Percentiles rank a stretch among this genome's conserved stretches.
Conservation (phyloP, 2,113 vertebrate genomes). For the Oryzias melastigma region DNA sequence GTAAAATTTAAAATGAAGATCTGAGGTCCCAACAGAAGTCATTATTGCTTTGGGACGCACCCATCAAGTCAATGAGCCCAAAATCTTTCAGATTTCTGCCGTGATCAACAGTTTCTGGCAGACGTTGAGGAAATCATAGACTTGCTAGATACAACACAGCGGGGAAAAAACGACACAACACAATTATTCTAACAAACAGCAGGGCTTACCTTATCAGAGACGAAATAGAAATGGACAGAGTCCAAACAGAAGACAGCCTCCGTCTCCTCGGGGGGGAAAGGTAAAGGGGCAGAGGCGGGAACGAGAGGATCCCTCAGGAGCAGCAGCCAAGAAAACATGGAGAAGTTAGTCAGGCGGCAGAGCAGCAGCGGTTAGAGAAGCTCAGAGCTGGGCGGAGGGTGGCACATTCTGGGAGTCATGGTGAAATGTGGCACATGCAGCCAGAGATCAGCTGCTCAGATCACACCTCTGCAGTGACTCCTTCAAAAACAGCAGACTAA, state of each 20-base stretch:
- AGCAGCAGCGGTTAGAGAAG: slow-evolving; percentile 14
- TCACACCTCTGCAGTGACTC: too few relatives aligned
- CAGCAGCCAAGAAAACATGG: slow-evolving; percentile 27
- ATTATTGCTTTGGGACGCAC: too few relatives aligned
- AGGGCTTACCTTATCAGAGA: slow-evolving; percentile 61
- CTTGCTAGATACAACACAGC: neutral
- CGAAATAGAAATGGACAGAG: slow-evolving; percentile 57
- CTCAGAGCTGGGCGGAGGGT: slow-evolving; percentile 41
- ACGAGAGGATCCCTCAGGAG: slow-evolving; percentile 17
- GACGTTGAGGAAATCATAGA: too few relatives aligned
- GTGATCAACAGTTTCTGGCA: too few relatives aligned
- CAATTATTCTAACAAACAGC: slow-evolving; percentile 1
- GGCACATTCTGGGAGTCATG: slow-evolving; percentile 65
- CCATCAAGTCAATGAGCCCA: too few relatives aligned
- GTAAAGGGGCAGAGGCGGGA: slow-evolving; percentile 5
- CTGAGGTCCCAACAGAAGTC: too few relatives aligned
- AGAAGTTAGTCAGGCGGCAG: slow-evolving; percentile 49
- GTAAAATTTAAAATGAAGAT: too few relatives aligned
- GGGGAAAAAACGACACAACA: too few relatives aligned
- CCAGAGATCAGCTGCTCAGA: slow-evolving; percentile 19
- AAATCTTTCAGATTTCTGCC: too few relatives aligned
- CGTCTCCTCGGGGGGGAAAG: slow-evolving; percentile 38
- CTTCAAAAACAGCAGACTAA: too few relatives aligned
- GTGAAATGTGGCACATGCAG: slow-evolving; percentile 70
- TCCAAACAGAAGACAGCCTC: slow-evolving; percentile 51